Evolutionary conservation across 2,797 vertebrate species (phyloP), one percentile per base, ranked within the genome.

Genomic region (Acipenser transmontanus): DNA sequence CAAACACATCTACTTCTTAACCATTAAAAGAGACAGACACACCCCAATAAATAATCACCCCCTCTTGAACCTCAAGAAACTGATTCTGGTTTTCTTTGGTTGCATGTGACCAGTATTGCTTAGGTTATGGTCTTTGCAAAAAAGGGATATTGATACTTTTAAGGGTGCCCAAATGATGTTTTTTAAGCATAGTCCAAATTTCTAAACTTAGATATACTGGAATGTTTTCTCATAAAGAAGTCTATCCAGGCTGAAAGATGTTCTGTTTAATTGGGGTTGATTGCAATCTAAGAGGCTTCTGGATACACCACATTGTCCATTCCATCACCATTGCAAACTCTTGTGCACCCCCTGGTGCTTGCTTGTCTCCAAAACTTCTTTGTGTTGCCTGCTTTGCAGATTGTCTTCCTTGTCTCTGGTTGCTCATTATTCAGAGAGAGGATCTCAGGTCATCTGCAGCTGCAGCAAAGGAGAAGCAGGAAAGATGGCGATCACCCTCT

Each of bases 371-470:
- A 84, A 84, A 91, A 91, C 88, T 91, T 91, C 89, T 92, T 90
- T 89, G 87, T 93, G 94, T 92, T 91, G 94, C 93, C 92, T 91
- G 94, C 93, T 92, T 92, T 92, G 92, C 92, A 95, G 94, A 95
- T 94, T 95, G 94, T 96, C 93, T 97, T 94, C 93, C 93, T 93
- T 95, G 91, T 91, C 91, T 92, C 84, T 87, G 92, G 93, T 96
- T 93, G 94, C 94, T 97, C 94, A 96, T 97, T 96, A 96, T 95
- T 95, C 94, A 97, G 93, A 96, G 94, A 95, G 93, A 95, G 93
- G 95, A 96, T 96, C 94, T 97, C 95, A 95, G 95, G 95, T 97
- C 96, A 98, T 97, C 95, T 95, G 94, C 95, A 95, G 95, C 94
- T 93, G 95, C 92, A 78, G 85, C 83, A 80, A 87, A 84, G 82